Base-by-base conservation (phyloP, 2,113 vertebrate species). In the Axis porcinus region DNA sequence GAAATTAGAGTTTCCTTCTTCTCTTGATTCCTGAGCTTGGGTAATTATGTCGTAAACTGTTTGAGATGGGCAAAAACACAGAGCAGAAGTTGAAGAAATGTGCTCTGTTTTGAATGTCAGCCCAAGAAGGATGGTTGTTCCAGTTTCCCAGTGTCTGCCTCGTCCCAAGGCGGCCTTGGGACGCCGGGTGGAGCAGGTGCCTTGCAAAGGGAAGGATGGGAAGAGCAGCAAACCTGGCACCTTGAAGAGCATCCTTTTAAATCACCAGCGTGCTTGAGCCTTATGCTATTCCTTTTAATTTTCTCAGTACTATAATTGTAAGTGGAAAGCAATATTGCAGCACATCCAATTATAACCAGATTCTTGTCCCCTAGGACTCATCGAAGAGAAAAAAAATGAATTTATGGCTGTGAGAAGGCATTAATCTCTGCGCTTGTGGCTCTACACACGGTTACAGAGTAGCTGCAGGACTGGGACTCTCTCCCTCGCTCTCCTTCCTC, bases 291-390 rank as follows among this genome's bases (percentile, higher is more conserved):
- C 76, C 87, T 97, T 91, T 93, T 93, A 33, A 97, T 97, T 97
- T 97, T 57, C 96, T 97, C 1, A 1, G 47, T 85, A 84, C 62
- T 96, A 45, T 93, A 93, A 97, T 93, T 93, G 90, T 95, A 98
- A 97, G 94, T 97, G 94, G 97, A 94, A 97, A 94, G 90, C 86
- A 90, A 82, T 97, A 96, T 93, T 93, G 91, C 94, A 98, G 70
- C 70, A 91, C 50, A 93, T 95, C 79, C 83, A 91, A 90, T 97
- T 98, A 97, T 95, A 98, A 97, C 54, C 89, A 87, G 86, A 97
- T 95, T 97, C 55, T 83, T 52, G 67, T 93, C 89, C 82, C 57
- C 57, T 47, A 90, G 97, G 96, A 70, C 83, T 95, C 97, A 95
- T 30, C 11, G 19, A 95, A 62, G 79, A 93, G 64, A 23, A 92